Percentiles rank a stretch among this genome's conserved stretches.
Conservation (phyloP, 1,140 invertebrate genomes). For the Orius insidiosus region DNA sequence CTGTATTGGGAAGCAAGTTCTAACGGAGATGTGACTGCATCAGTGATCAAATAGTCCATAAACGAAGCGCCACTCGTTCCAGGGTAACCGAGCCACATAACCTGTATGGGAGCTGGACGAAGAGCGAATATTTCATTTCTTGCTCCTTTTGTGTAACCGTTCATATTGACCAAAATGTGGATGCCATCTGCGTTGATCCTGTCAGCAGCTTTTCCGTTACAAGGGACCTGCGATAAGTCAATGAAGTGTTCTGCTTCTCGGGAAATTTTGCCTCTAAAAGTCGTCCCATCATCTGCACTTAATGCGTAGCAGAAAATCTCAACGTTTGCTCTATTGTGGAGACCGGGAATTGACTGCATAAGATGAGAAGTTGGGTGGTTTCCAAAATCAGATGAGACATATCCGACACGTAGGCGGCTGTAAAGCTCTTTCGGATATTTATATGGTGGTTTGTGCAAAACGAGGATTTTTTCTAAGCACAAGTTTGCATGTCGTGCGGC, state of each 20-base stretch:
- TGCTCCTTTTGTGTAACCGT: conserved; percentile 98
- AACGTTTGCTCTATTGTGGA: conserved; percentile 68
- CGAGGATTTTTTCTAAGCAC: conserved; percentile 90
- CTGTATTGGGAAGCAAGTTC: conserved; percentile 77
- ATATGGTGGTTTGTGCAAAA: conserved; percentile 71
- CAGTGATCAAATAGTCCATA: conserved; percentile 98
- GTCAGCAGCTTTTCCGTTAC: conserved; percentile 93
- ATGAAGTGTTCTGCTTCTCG: conserved; percentile 90
- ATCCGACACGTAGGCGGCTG: conserved; percentile 71
- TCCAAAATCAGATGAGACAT: conserved; percentile 97
- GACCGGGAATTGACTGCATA: conserved; percentile 98
- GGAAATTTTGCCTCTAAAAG: conserved; percentile 90
- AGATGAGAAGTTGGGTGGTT: conserved; percentile 99
- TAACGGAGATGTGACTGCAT: conserved; percentile 80
- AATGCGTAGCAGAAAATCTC: conserved; percentile 97
- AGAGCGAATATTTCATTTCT: conserved; percentile 97
- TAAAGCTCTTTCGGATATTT: conserved; percentile 46
- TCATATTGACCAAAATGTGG: conserved; percentile 98
- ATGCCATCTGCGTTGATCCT: conserved; percentile 86
- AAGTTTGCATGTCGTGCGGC: conserved; percentile 90
- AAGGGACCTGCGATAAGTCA: conserved; percentile 77
- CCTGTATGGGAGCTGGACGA: conserved; percentile 85
- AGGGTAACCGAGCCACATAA: conserved; percentile 99
- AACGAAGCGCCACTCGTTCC: conserved; percentile 94
- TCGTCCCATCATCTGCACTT: conserved; percentile 91